Percentiles rank a stretch among this genome's conserved stretches.
Conservation (phyloP, 2,888 invertebrate genomes). For the Tolmerus cingulatus region DNA sequence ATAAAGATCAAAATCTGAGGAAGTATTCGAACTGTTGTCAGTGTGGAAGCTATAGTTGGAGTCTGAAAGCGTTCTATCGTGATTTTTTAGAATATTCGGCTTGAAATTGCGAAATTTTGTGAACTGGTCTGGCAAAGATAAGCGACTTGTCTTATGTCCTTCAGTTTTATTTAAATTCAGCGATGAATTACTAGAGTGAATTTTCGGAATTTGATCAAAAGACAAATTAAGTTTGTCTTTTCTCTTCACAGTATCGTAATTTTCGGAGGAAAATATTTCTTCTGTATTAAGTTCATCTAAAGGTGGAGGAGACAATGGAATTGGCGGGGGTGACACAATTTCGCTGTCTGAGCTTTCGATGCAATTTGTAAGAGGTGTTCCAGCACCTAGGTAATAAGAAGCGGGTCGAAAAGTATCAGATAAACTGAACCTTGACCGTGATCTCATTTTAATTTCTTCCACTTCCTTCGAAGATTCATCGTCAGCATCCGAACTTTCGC, state of each 20-base stretch:
- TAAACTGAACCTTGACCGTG: slow-evolving; percentile 81
- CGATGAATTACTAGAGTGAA: slow-evolving; percentile 61
- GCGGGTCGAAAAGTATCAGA: slow-evolving; percentile 89
- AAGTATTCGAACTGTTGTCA: slow-evolving; percentile 61
- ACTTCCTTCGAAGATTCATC: slow-evolving; percentile 81
- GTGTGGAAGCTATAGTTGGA: slow-evolving; percentile 63
- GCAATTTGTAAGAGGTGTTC: slow-evolving; percentile 71
- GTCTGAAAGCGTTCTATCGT: slow-evolving; percentile 60
- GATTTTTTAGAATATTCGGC: slow-evolving; percentile 54
- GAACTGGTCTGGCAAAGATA: slow-evolving; percentile 62
- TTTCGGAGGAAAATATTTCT: slow-evolving; percentile 62
- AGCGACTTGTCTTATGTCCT: slow-evolving; percentile 57
- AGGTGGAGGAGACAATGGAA: slow-evolving; percentile 79
- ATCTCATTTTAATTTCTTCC: slow-evolving; percentile 71
- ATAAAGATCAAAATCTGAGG: slow-evolving; percentile 62
- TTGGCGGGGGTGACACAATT: slow-evolving; percentile 79
- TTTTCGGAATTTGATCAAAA: slow-evolving; percentile 60
- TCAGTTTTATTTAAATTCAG: slow-evolving; percentile 57
- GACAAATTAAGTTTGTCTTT: slow-evolving; percentile 60
- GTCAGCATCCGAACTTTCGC: slow-evolving; percentile 81
- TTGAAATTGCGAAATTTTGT: slow-evolving; percentile 55
- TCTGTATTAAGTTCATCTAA: slow-evolving; percentile 75
- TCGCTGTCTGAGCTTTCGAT: slow-evolving; percentile 86
- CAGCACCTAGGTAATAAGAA: slow-evolving; percentile 82
- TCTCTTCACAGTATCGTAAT: slow-evolving; percentile 61